These are phyloP conservation scores for Salvelinus sp. DNA, from an alignment of 2,113 vertebrate species.

Conservation along the genomic window DNA sequence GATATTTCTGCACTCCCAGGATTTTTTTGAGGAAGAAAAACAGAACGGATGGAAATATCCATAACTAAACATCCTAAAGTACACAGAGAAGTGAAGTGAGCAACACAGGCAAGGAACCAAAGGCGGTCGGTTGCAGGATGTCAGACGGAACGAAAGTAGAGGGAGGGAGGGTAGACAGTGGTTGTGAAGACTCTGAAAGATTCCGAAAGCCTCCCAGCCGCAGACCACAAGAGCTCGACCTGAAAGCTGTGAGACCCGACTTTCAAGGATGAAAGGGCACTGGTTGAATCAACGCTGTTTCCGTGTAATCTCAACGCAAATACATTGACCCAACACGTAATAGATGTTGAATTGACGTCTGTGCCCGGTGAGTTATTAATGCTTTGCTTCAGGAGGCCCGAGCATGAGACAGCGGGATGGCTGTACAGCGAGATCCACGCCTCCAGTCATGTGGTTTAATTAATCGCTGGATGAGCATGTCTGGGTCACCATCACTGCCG, in stretches of 20 bases:
- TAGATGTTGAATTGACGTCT: too few relatives aligned
- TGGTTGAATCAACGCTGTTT: too few relatives aligned
- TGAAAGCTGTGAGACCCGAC: slow-evolving; percentile 51
- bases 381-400: slow-evolving; percentile 33
- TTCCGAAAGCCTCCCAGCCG: background rate
- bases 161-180: slow-evolving; percentile 9
- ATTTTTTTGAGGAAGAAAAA: slow-evolving; percentile 31
- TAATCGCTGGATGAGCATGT: slow-evolving; percentile 35
- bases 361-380: too few relatives aligned
- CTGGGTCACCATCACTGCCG: too few relatives aligned
- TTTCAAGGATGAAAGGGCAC: slow-evolving; percentile 61
- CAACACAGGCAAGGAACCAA: slow-evolving; percentile 36
- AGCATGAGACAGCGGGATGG: slow-evolving; percentile 61
- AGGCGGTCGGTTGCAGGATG: slow-evolving; percentile 54
- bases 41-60: slow-evolving; percentile 43
- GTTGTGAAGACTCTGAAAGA: background rate
- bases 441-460: slow-evolving; percentile 58
- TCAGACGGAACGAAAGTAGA: slow-evolving; percentile 40
- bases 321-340: too few relatives aligned
- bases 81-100: slow-evolving; percentile 49
- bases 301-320: too few relatives aligned
- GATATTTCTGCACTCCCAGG: slow-evolving; percentile 29
- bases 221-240: slow-evolving; percentile 22
- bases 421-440: slow-evolving; percentile 39
- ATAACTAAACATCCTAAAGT: slow-evolving; percentile 60